Conservation (phyloP, 2,113 vertebrate genomes). For the Lipophrys pholis region DNA sequence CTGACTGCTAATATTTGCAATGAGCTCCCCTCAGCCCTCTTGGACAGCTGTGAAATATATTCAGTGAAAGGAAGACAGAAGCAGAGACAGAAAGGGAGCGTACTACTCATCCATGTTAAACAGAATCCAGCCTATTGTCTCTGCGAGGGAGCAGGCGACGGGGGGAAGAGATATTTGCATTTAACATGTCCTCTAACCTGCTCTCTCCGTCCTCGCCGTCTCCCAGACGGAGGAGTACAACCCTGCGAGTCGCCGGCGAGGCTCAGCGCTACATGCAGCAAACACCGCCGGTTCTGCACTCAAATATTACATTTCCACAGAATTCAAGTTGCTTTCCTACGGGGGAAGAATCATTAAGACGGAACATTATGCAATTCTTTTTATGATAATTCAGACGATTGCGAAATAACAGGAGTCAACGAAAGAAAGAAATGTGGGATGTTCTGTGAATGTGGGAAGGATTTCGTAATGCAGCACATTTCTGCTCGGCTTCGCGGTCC, state of each 20-base stretch:
- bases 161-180: constrained; percentile 61
- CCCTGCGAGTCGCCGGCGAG: constrained; percentile 14
- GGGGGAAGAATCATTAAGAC: constrained; percentile 38
- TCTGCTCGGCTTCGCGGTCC: constrained; percentile 1
- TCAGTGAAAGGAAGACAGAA: constrained; percentile 52
- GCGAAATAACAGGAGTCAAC: constrained; percentile 29
- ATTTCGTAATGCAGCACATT: constrained; percentile 35
- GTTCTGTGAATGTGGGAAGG: constrained; percentile 15
- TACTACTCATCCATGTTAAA: constrained; percentile 70
- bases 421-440: constrained; percentile 1
- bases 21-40: constrained; percentile 52
- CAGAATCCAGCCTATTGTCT: constrained; percentile 66
- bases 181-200: constrained; percentile 57
- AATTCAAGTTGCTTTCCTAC: constrained; percentile 33
- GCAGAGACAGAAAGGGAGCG: constrained; percentile 12
- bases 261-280: constrained; percentile 5
- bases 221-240: constrained; percentile 20
- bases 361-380: constrained; percentile 40
- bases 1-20: constrained; percentile 71
- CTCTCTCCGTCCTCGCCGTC: constrained; percentile 30
- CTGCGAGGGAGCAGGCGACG: constrained; percentile 36
- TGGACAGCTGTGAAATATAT: constrained; percentile 72
- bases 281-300: constrained; percentile 4
- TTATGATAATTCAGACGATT: constrained; percentile 37
- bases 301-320: constrained; percentile 12